These are phyloP conservation scores for Leptobrachium ailaonicum DNA, from an alignment of 2,113 vertebrate species.

Conservation along the genomic window DNA sequence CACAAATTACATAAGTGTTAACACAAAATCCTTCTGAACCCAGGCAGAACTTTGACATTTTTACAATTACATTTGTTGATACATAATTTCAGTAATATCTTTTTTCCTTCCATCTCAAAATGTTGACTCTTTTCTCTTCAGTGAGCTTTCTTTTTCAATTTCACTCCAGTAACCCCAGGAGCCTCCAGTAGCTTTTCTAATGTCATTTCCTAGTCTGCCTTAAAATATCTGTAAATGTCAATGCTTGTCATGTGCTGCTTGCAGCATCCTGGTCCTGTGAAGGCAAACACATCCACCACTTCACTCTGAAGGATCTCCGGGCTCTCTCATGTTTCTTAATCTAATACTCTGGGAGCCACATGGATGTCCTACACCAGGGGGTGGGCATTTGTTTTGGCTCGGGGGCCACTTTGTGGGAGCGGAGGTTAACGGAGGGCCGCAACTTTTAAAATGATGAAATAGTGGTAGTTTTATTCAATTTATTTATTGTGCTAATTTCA, in stretches of 20 bases:
- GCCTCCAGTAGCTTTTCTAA: constrained; percentile 22
- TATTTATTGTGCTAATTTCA: too few species aligned
- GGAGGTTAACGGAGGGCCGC: too few species aligned
- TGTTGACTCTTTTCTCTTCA: constrained; percentile 16
- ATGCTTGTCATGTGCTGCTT: constrained; percentile 30
- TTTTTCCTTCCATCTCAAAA: constrained; percentile 1
- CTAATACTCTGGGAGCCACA: background rate
- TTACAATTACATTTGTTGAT: background rate
- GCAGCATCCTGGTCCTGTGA: constrained; percentile 14
- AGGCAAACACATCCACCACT: background rate
- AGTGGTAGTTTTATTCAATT: too few species aligned
- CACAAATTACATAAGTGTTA: background rate
- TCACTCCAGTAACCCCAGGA: constrained; percentile 10
- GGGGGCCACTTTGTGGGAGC: too few species aligned
- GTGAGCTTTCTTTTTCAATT: constrained; percentile 3
- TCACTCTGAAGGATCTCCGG: background rate
- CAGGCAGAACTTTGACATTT: background rate
- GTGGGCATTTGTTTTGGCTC: too few species aligned
- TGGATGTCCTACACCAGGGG: too few species aligned
- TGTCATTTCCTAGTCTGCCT: constrained; percentile 20
- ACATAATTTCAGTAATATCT: background rate
- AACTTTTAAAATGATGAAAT: too few species aligned
- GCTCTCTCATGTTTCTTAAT: background rate
- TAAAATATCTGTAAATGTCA: constrained; percentile 22
- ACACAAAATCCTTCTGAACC: background rate